Evolutionary conservation across 2,797 vertebrate genomes (phyloP).

Genomic region (Microchirus variegatus): DNA sequence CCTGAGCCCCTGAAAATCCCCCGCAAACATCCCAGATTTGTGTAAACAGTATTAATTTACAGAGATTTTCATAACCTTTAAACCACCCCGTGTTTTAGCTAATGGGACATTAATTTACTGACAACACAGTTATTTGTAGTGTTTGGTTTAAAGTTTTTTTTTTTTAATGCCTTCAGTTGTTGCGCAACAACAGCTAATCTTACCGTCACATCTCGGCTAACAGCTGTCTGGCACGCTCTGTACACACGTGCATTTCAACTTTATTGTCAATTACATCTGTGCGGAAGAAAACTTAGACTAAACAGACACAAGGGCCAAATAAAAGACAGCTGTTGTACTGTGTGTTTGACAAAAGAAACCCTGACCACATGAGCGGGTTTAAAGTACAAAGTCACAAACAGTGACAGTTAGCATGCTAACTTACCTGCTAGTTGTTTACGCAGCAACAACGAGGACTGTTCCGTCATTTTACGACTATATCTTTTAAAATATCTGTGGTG

Average conservation of each 20-base stretch:
- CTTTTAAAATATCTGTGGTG: background rate
- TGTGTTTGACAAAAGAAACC: too few species aligned
- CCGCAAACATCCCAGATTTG: too few species aligned
- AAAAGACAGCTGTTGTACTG: fast-evolving
- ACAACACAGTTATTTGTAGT: background rate
- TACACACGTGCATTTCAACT: constrained; percentile 19
- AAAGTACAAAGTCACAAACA: background rate
- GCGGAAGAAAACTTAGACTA: background rate
- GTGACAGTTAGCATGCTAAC: constrained; percentile 44
- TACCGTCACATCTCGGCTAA: constrained; percentile 13
- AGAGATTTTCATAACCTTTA: too few species aligned
- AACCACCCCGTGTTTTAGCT: too few species aligned
- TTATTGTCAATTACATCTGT: background rate
- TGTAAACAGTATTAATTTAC: too few species aligned
- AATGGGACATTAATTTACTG: background rate
- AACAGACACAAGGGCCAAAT: background rate
- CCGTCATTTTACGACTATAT: constrained; percentile 66
- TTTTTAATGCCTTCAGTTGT: background rate
- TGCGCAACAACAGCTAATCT: constrained; percentile 39
- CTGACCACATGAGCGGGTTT: background rate
- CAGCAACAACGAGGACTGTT: constrained; percentile 77
- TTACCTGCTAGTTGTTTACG: constrained; percentile 82
- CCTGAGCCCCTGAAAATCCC: too few species aligned
- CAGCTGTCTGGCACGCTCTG: constrained; percentile 20
- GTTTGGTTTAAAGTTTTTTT: background rate